Percentiles rank a stretch among this genome's conserved stretches.
Conservation (phyloP, 2,797 vertebrate genomes). For the Microctenopoma steveboyesi region DNA sequence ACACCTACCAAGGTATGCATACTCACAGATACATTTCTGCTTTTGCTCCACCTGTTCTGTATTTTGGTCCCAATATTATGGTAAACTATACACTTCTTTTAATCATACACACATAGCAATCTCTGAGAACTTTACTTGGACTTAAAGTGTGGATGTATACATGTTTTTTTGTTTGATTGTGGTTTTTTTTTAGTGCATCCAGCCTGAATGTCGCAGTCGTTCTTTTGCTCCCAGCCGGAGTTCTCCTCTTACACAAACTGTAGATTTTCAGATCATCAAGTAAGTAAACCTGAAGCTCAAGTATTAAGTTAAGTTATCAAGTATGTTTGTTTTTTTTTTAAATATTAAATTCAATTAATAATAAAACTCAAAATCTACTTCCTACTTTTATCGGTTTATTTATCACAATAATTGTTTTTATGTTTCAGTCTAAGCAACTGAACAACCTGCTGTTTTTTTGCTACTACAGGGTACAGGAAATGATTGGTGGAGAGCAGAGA, state of each 20-base stretch:
- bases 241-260: constrained; percentile 92
- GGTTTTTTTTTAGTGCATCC: constrained; percentile 83
- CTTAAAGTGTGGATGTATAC: neutral
- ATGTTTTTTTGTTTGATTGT: constrained; percentile 37
- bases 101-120: neutral
- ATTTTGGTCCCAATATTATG: too few relatives aligned
- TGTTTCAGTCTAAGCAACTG: neutral
- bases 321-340: too few relatives aligned
- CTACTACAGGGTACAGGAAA: constrained; percentile 90
- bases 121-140: neutral
- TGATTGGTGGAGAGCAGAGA: constrained; percentile 91
- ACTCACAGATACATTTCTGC: neutral
- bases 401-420: too few relatives aligned
- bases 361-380: too few relatives aligned
- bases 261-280: constrained; percentile 98
- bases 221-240: constrained; percentile 87
- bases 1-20: constrained; percentile 89
- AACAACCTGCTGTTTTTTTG: neutral
- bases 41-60: too few relatives aligned
- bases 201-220: constrained; percentile 87
- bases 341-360: too few relatives aligned
- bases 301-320: too few relatives aligned
- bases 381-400: too few relatives aligned
- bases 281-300: constrained; percentile 68
- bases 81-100: too few relatives aligned